phyloP scores from a whole-genome alignment of 2,113 vertebrate species.

The Isurus oxyrinchus region DNA sequence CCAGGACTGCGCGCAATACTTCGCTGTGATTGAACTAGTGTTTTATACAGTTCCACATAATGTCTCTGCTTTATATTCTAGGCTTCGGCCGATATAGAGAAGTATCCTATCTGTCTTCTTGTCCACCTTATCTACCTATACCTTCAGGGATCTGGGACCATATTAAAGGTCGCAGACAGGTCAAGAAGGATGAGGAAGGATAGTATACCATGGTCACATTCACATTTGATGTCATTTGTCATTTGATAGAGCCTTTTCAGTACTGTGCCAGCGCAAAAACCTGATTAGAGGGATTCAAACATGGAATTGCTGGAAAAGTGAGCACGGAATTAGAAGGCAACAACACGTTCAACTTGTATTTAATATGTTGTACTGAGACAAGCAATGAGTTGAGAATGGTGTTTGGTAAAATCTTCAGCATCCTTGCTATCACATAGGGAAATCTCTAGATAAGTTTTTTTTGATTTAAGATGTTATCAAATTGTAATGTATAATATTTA shows the following conservation, averaged over 20 bases:
- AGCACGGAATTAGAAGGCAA: not conserved
- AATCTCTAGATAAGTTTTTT: conserved; percentile 72
- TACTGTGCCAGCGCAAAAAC: not conserved
- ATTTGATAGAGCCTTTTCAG: not conserved
- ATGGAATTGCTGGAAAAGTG: not conserved
- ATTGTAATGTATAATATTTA: conserved; percentile 65
- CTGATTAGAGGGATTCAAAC: not conserved
- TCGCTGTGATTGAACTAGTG: no score
- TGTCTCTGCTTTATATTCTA: not conserved
- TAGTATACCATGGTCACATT: not conserved
- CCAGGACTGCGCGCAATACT: no score
- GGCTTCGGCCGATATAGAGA: not conserved
- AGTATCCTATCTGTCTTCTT: not conserved
- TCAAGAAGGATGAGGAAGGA: not conserved
- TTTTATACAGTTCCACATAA: no score
- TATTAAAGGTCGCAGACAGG: not conserved
- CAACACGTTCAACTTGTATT: not conserved
- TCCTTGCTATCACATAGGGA: conserved; percentile 55
- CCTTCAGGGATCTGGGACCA: not conserved
- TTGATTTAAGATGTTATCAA: conserved; percentile 74
- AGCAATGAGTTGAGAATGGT: not conserved
- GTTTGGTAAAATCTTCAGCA: not conserved
- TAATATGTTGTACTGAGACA: not conserved
- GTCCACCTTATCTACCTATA: not conserved
- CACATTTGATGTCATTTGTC: not conserved